Evolutionary conservation across 1,140 invertebrate species (phyloP), one percentile per base, ranked within the genome.

Genomic region (Drosophila hydei): DNA sequence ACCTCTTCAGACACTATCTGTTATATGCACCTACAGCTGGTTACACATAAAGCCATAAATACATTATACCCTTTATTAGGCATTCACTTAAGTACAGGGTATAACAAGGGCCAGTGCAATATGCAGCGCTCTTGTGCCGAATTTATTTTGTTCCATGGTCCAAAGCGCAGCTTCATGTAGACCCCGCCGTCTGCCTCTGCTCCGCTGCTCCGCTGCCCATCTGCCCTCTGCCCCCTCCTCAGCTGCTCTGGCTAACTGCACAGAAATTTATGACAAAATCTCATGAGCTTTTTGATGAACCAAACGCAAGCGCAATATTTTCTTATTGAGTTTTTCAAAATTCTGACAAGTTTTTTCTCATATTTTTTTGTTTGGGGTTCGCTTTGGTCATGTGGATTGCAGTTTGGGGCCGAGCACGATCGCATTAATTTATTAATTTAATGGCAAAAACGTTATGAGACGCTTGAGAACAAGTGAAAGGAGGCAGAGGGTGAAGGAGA

Each of bases 381-480:
- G 16, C 19, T 60, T 58, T 33, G 63, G 72, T 64, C 58, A 63
- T 60, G 21, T 25, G 52, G 7, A 42, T 23, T 25, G 21, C 76
- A 42, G 48, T 52, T 33, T 23, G 33, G 21, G 40, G 30, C 47
- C 71, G 64, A 54, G 67, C 77, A 89, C 78, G 89, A 89, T 89
- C 80, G 78, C 79, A 90, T 90, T 90, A 90, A 90, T 90, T 90
- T 90, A 90, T 90, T 90, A 90, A 90, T 90, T 90, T 90, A 90
- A 90, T 90, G 89, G 89, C 78, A 83, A 87, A 90, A 90, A 85
- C 79, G 85, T 89, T 89, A 79, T 33, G 30, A 33, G 30, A 33
- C 30, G 30, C 30, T 33, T 33, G 30, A 33, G 30, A 33, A 33
- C 30, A 33, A 33, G 30, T 33, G 30, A 33, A 33, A 33, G 30